Evolutionary conservation across 2,113 vertebrate genomes (phyloP).

Genomic region (Hemibates koningsi): DNA sequence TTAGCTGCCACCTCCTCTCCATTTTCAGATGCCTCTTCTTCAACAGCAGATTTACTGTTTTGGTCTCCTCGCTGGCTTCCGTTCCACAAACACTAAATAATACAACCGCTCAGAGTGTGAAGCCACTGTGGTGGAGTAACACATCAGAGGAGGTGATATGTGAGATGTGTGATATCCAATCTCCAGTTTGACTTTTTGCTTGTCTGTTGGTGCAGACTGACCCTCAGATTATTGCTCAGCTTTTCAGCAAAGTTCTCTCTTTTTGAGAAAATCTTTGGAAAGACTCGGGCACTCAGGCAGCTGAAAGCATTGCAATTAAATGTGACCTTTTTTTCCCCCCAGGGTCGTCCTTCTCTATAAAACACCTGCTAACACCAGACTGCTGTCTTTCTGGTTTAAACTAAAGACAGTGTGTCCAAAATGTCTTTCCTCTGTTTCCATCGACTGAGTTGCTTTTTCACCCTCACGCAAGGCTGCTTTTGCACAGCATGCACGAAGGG

Average conservation of each 20-base stretch:
- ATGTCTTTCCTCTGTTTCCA: neutral
- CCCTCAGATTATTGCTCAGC: neutral
- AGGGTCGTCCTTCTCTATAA: neutral
- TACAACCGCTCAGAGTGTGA: neutral
- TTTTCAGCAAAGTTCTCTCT: neutral
- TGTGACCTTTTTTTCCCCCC: neutral
- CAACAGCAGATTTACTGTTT: conserved; percentile 14
- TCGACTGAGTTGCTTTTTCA: neutral
- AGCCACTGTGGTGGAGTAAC: neutral
- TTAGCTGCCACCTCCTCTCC: neutral
- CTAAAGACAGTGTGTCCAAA: neutral
- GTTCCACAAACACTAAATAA: conserved; percentile 29
- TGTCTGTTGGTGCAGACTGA: neutral
- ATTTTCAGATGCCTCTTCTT: neutral
- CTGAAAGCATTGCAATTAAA: conserved; percentile 1
- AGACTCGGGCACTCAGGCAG: neutral
- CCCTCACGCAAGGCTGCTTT: neutral
- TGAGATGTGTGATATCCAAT: neutral
- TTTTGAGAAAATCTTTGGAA: neutral
- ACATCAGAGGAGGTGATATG: conserved; percentile 20
- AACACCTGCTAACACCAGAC: neutral
- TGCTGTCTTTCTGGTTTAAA: neutral
- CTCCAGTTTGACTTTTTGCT: neutral
- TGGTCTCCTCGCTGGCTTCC: neutral
- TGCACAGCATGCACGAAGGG: neutral